phyloP scores from a whole-genome alignment of 2,888 invertebrate genomes.

The Flexamia atlantica region DNA sequence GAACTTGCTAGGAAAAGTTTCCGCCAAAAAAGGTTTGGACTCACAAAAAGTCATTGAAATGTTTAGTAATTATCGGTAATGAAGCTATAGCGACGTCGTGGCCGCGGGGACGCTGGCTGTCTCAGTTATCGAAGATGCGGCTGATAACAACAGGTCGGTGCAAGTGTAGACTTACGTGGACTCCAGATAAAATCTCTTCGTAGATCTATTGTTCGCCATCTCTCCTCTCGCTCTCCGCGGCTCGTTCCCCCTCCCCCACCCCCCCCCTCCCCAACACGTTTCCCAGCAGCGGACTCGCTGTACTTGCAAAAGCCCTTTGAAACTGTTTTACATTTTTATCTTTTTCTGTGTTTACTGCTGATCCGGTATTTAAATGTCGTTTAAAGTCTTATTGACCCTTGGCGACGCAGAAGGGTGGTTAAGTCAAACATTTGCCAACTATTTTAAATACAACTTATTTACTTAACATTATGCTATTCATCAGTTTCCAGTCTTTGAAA shows the following conservation, averaged over 20 bases:
- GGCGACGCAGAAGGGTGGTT: no score
- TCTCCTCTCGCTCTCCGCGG: not conserved
- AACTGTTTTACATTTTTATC: no score
- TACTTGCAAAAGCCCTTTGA: not conserved
- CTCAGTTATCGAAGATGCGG: constrained; percentile 23
- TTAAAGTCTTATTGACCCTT: no score
- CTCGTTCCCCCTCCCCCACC: not conserved
- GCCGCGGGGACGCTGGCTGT: not conserved
- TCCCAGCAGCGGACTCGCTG: not conserved
- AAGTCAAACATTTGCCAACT: no score
- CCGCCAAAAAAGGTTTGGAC: not conserved
- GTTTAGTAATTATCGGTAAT: constrained; percentile 36
- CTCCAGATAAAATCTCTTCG: constrained; percentile 13
- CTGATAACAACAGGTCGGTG: constrained; percentile 31
- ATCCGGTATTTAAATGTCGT: no score
- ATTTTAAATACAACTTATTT: no score
- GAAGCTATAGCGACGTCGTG: constrained; percentile 12
- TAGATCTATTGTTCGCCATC: constrained; percentile 40
- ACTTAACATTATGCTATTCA: no score
- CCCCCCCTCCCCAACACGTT: not conserved
- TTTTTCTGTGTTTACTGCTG: no score
- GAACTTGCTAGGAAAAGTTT: no score
- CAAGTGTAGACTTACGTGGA: constrained; percentile 36
- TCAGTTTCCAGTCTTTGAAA: no score
- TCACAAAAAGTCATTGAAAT: not conserved